Evolutionary conservation across 1,140 invertebrate species (phyloP).

Genomic region (Drosophila tristis): DNA sequence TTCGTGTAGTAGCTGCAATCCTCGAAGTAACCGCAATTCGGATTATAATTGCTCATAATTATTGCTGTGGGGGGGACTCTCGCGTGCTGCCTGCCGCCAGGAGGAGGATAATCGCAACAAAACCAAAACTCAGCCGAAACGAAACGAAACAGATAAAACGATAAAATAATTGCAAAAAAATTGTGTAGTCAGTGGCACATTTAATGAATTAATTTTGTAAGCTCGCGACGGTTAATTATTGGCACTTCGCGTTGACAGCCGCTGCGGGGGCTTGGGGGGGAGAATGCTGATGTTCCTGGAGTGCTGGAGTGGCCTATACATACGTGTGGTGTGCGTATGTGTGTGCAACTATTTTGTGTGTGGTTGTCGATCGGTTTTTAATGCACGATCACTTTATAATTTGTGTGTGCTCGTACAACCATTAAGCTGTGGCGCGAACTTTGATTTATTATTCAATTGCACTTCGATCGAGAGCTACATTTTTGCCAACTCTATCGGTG

Average conservation of each 20-base stretch:
- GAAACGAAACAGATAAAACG: conserved; percentile 36
- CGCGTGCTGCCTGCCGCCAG: conserved; percentile 47
- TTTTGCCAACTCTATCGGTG: conserved; percentile 11
- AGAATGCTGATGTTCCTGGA: no score
- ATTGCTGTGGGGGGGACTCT: conserved; percentile 28
- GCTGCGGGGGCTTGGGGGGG: not conserved
- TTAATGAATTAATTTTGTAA: conserved; percentile 62
- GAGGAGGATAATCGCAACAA: conserved; percentile 13
- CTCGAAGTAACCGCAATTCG: conserved; percentile 83
- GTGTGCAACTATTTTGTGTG: no score
- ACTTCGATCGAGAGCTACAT: conserved; percentile 25
- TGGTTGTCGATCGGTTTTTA: conserved; percentile 64
- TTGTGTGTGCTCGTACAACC: conserved; percentile 46
- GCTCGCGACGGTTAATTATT: conserved; percentile 54
- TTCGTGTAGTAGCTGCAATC: conserved; percentile 79
- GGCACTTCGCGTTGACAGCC: conserved; percentile 40
- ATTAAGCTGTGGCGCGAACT: conserved; percentile 6
- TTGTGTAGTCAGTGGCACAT: conserved; percentile 17
- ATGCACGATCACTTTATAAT: conserved; percentile 79
- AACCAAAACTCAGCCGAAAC: conserved; percentile 1
- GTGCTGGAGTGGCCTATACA: not conserved
- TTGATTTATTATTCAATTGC: conserved; percentile 29
- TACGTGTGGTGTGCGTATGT: no score
- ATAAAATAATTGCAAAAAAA: not conserved
- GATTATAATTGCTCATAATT: conserved; percentile 84